These are phyloP conservation scores for Phthorimaea operculella DNA, from an alignment of 1,140 invertebrate genomes.

Conservation along the genomic window DNA sequence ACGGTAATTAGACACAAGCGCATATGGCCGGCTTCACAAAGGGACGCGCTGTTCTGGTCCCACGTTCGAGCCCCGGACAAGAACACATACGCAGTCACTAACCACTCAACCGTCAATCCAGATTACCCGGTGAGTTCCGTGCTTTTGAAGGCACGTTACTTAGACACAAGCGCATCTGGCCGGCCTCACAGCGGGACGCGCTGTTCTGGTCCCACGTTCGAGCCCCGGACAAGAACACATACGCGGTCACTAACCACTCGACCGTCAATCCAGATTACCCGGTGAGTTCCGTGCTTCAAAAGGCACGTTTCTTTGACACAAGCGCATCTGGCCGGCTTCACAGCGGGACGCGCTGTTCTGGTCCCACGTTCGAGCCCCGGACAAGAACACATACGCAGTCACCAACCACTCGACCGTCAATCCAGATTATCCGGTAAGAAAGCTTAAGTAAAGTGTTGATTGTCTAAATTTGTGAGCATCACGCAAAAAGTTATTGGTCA, in stretches of 20 bases:
- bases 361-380: slow-evolving; percentile 92
- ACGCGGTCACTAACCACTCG: slow-evolving; percentile 92
- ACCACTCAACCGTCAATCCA: slow-evolving; percentile 89
- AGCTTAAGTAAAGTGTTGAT: too few relatives aligned
- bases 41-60: slow-evolving; percentile 99
- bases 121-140: slow-evolving; percentile 84
- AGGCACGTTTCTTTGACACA: too few relatives aligned
- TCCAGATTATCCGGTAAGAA: slow-evolving; percentile 83
- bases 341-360: slow-evolving; percentile 98
- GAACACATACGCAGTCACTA: slow-evolving; percentile 82
- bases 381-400: slow-evolving; percentile 79
- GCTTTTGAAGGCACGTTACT: too few relatives aligned
- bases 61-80: slow-evolving; percentile 86
- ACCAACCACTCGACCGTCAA: slow-evolving; percentile 93
- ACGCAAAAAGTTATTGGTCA: too few relatives aligned
- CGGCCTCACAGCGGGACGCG: slow-evolving; percentile 96
- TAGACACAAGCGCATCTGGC: slow-evolving; percentile 99
- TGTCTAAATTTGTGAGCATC: too few relatives aligned
- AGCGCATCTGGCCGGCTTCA: slow-evolving; percentile 98
- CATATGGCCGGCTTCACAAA: slow-evolving; percentile 98
- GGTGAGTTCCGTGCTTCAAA: too few relatives aligned
- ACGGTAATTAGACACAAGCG: too few relatives aligned
- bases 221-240: slow-evolving; percentile 76
- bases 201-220: slow-evolving; percentile 99
- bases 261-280: slow-evolving; percentile 84